Evolutionary conservation across 2,797 vertebrate species (phyloP).

Genomic region (Echeneis naucrates): DNA sequence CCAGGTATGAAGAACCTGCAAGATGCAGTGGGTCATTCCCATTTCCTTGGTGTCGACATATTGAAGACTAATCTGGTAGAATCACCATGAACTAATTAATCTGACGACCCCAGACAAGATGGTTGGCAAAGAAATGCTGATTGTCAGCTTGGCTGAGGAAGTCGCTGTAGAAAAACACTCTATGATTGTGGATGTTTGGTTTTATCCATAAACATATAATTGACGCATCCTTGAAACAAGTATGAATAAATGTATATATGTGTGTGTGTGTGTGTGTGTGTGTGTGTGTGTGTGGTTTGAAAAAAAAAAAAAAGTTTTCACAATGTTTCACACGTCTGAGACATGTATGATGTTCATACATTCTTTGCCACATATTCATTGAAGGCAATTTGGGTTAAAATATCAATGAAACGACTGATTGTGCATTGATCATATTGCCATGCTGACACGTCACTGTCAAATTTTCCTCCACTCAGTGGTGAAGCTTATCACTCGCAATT

Average conservation of each 20-base stretch:
- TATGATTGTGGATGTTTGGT: neutral
- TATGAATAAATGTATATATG: neutral
- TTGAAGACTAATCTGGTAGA: slow-evolving; percentile 86
- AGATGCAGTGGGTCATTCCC: slow-evolving; percentile 71
- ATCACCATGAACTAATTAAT: slow-evolving; percentile 84
- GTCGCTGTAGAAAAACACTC: slow-evolving; percentile 28
- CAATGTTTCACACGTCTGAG: slow-evolving; percentile 1
- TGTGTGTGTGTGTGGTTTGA: too few relatives aligned
- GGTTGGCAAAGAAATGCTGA: slow-evolving; percentile 68
- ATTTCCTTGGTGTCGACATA: slow-evolving; percentile 71
- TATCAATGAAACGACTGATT: slow-evolving; percentile 18
- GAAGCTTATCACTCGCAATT: slow-evolving; percentile 37
- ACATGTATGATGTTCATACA: neutral
- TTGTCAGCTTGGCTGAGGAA: slow-evolving; percentile 40
- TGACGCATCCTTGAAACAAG: too few relatives aligned
- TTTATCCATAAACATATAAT: neutral
- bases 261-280: too few relatives aligned
- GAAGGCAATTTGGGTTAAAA: slow-evolving; percentile 22
- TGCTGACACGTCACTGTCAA: slow-evolving; percentile 18
- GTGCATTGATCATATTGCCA: slow-evolving; percentile 4
- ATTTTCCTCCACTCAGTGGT: slow-evolving; percentile 27
- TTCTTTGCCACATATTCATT: neutral
- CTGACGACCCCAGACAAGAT: slow-evolving; percentile 58
- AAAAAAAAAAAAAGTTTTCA: slow-evolving; percentile 21
- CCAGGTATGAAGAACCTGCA: slow-evolving; percentile 72